phyloP scores from a whole-genome alignment of 2,888 invertebrate species.

The Euproctis similis region DNA sequence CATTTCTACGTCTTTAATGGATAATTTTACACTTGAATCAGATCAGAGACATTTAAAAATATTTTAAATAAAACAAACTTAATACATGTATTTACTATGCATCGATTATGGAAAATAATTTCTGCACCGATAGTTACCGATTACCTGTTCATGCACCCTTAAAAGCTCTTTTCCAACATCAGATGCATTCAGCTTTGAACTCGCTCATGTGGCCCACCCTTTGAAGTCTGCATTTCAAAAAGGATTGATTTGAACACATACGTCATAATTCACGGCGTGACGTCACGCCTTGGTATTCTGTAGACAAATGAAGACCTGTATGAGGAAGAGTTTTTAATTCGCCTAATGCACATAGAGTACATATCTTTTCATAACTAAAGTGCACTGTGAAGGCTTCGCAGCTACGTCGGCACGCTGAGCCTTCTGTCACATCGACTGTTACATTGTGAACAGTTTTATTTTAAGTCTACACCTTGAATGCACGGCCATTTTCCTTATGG shows the following conservation, averaged over 20 bases:
- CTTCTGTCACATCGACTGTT: slow-evolving; percentile 59
- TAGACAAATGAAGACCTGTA: slow-evolving; percentile 59
- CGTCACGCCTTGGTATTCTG: slow-evolving; percentile 45
- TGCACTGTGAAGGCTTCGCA: slow-evolving; percentile 53
- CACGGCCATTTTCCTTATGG: too few relatives aligned
- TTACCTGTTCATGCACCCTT: slow-evolving; percentile 48
- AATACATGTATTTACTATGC: too few relatives aligned
- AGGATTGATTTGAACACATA: slow-evolving; percentile 66
- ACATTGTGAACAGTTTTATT: slow-evolving; percentile 61
- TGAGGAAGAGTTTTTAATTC: slow-evolving; percentile 67
- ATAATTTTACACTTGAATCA: neutral
- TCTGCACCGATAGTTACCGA: slow-evolving; percentile 54
- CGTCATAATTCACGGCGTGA: slow-evolving; percentile 39
- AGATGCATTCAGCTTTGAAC: slow-evolving; percentile 55
- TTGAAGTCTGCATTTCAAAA: slow-evolving; percentile 55
- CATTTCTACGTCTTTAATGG: neutral
- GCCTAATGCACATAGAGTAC: slow-evolving; percentile 67
- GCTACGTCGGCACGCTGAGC: slow-evolving; percentile 34
- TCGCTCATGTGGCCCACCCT: slow-evolving; percentile 62
- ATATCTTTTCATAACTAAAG: slow-evolving; percentile 59
- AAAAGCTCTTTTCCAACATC: slow-evolving; percentile 46
- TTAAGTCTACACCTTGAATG: slow-evolving; percentile 51
- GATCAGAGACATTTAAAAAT: too few relatives aligned
- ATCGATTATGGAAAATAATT: slow-evolving; percentile 47
- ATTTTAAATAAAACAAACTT: too few relatives aligned